Evolutionary conservation across 2,797 vertebrate genomes (phyloP), one percentile per base, ranked within the genome.

Genomic region (Cyclopterus lumpus): DNA sequence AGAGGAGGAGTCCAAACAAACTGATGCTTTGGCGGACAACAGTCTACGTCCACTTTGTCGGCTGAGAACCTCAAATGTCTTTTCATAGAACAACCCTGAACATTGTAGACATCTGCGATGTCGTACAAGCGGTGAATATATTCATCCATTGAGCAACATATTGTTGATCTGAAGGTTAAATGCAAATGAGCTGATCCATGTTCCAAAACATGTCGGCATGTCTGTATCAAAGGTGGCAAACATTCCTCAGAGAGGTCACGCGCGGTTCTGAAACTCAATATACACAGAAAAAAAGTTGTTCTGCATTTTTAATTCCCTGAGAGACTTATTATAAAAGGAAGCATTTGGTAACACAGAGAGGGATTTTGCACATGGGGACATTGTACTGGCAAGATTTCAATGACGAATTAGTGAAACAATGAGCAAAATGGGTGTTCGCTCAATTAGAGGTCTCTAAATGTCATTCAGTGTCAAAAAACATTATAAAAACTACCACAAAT

Each of bases 141-240:
- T 68, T 80, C 20, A 73, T 70, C 32, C 30, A 14, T 48, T 38
- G 7, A 28, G 12, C 32, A 26, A 22, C 12, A 48, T n/a, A 14
- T 28, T 14, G 24, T n/a, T 42, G 20, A 42, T 54, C 26, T 51
- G 12, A 44, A 61, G 34, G 24, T 73, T 15, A 68, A 64, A 26
- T 36, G 1, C 20, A 58, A 22, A 24, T 6, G 9, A 8, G 26
- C 49, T 9, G 22, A 49, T 49, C 44, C 16, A 8, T 20, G 44
- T 59, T 15, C 3, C 9, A 59, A 59, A 69, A 67, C 26, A 46
- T 10, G 4, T 1, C 18, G 38, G 26, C 10, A 10, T 3, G 4
- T 44, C n/a, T 38, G 14, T 7, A 32, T 61, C 15, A 28, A 20
- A 34, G 53, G 36, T 26, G 18, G 1, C 20, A 3, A 5, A 74